A percentile compares a stretch with the other conserved stretches of the same genome.
These are phyloP conservation scores for Larimichthys crocea DNA, from an alignment of 2,113 vertebrate genomes.

Conservation along the genomic window DNA sequence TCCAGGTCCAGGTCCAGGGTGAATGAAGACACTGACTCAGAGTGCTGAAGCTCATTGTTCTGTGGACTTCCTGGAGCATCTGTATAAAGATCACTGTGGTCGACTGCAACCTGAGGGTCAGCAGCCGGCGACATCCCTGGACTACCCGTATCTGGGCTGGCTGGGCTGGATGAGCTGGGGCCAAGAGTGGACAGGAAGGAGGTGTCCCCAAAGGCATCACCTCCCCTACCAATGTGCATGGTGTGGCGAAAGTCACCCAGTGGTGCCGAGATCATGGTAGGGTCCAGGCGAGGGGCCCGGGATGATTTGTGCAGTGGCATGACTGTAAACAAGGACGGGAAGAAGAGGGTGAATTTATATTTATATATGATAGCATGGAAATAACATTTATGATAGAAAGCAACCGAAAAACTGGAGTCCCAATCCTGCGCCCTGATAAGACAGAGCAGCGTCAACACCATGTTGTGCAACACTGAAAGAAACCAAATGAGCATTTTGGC, in stretches of 20 bases:
- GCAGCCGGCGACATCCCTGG: conserved; percentile 25
- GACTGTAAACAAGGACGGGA: conserved; percentile 53
- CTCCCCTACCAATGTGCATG: conserved; percentile 91
- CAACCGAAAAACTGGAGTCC: neutral
- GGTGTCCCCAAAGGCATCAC: conserved; percentile 92
- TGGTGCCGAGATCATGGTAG: conserved; percentile 90
- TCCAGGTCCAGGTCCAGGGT: conserved; percentile 88
- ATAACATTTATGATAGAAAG: neutral
- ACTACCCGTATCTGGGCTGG: conserved; percentile 48
- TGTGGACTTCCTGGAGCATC: conserved; percentile 42
- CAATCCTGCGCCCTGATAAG: conserved; percentile 36
- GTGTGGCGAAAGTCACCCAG: conserved; percentile 92
- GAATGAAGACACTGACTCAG: conserved; percentile 80
- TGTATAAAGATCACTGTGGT: conserved; percentile 45
- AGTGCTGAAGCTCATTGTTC: conserved; percentile 69
- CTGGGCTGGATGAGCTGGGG: conserved; percentile 51
- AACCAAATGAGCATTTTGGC: conserved; percentile 63
- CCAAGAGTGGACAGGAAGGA: conserved; percentile 89
- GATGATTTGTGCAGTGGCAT: conserved; percentile 91
- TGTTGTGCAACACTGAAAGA: conserved; percentile 77
- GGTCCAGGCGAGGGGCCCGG: conserved; percentile 85
- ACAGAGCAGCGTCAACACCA: conserved; percentile 37
- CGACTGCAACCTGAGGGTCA: conserved; percentile 39
- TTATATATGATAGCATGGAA: neutral
- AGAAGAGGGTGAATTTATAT: neutral